Evolutionary conservation across 2,888 invertebrate species (phyloP).

Genomic region (Marronus borbonicus): DNA sequence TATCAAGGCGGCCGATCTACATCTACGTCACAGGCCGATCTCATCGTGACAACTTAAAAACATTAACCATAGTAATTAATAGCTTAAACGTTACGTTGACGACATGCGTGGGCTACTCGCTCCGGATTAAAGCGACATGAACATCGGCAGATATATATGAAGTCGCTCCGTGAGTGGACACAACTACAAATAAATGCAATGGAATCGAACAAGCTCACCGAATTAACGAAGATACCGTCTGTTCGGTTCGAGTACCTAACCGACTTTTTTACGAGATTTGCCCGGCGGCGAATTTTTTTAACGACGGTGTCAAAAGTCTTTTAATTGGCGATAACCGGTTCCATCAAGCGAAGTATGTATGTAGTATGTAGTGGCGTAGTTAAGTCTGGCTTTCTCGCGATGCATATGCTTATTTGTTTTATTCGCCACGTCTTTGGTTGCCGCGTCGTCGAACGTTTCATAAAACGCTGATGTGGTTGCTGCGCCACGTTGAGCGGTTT

Average conservation of each 20-base stretch:
- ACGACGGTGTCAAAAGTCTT: conserved; percentile 32
- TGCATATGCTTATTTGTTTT: no score
- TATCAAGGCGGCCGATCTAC: conserved; percentile 12
- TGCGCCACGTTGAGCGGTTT: neutral
- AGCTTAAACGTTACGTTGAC: neutral
- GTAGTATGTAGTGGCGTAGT: neutral
- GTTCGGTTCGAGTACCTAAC: neutral
- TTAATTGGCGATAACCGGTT: conserved; percentile 42
- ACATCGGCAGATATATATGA: neutral
- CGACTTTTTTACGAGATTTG: conserved; percentile 1
- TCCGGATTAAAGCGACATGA: neutral
- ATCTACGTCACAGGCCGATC: neutral
- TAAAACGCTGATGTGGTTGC: neutral
- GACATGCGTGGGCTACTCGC: neutral
- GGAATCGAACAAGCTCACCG: conserved; percentile 56
- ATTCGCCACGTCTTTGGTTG: neutral
- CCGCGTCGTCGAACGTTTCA: neutral
- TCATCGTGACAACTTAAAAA: conserved; percentile 7
- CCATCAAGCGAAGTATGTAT: conserved; percentile 5
- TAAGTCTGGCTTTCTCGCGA: no score
- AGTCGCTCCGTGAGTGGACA: neutral
- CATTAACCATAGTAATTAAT: conserved; percentile 24
- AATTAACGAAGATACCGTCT: conserved; percentile 8
- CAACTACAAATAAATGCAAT: neutral
- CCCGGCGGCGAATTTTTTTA: conserved; percentile 18